phyloP scores from a whole-genome alignment of 2,888 invertebrate species.

The Ophion slaviceki region DNA sequence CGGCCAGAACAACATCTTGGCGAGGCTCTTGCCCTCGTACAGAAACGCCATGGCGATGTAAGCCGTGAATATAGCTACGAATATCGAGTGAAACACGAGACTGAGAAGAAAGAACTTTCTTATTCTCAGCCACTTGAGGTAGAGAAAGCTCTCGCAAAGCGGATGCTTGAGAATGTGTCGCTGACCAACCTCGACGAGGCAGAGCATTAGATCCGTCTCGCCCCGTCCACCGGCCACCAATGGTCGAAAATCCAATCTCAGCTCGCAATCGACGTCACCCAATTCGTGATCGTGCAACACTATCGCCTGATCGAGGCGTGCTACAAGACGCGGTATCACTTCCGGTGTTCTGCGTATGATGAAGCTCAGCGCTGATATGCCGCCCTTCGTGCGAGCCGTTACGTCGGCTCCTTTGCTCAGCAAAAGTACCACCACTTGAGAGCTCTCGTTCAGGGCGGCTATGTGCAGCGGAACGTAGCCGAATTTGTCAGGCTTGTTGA shows the following conservation, averaged over 20 bases:
- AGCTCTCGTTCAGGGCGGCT: conserved; percentile 93
- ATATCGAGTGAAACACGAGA: conserved; percentile 90
- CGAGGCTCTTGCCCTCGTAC: conserved; percentile 79
- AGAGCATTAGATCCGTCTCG: conserved; percentile 86
- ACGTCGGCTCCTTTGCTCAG: conserved; percentile 92
- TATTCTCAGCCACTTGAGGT: conserved; percentile 93
- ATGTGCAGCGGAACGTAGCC: conserved; percentile 94
- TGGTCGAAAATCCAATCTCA: conserved; percentile 88
- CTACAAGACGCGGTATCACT: conserved; percentile 89
- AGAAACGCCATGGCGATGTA: conserved; percentile 88
- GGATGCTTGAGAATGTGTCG: conserved; percentile 93
- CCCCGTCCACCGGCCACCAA: conserved; percentile 81
- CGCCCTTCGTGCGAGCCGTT: conserved; percentile 92
- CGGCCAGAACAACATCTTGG: conserved; percentile 84
- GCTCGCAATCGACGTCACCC: conserved; percentile 93
- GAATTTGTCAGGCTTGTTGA: conserved; percentile 91
- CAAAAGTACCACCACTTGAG: conserved; percentile 89
- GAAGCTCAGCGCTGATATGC: conserved; percentile 91
- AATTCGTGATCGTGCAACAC: conserved; percentile 93
- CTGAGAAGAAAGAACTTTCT: conserved; percentile 92
- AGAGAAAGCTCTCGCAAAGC: conserved; percentile 92
- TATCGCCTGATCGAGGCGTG: conserved; percentile 90
- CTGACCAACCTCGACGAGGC: conserved; percentile 89
- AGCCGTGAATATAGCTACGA: conserved; percentile 90
- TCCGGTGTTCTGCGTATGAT: conserved; percentile 94